Evolutionary conservation across 2,888 invertebrate genomes (phyloP), one percentile per base, ranked within the genome.

Genomic region (Plagodis pulveraria): DNA sequence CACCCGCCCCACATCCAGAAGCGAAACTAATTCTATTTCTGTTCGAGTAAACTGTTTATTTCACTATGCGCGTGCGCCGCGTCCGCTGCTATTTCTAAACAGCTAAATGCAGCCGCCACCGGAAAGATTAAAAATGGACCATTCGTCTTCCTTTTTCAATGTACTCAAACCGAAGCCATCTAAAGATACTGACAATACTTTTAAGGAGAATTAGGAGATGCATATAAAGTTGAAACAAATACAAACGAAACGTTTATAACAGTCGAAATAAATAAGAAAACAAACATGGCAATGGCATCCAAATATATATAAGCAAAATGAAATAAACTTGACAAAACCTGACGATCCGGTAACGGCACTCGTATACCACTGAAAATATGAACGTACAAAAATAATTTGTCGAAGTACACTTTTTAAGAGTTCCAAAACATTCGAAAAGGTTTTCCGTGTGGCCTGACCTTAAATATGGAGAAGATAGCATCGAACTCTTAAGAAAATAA

Each of bases 31-130:
- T 64, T 77, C 84, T 86, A 87, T 87, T 87, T 86, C 73, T 73
- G 81, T 76, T 67, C 67, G 71, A 70, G 76, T 79, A 80, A 82
- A 82, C 78, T 81, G 85, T 86, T 84, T 82, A 81, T 80, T 77
- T 73, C 67, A 75, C 73, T 74, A 75, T 71, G 82, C 84, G 81
- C 79, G 73, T 73, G 77, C 80, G 81, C 78, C 67, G 77, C 80
- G 77, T 74, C 78, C 81, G 78, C 71, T 66, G 80, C 86, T 89
- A 89, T 88, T 89, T 87, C 72, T 77, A 81, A 69, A 69, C 74
- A 73, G 74, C 87, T 87, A 86, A 80, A 87, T 84, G 81, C 85
- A 86, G 84, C 81, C 78, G 74, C 83, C 84, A 77, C 84, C 83
- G 85, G 86, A 86, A 86, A 83, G 78, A 77, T 78, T 69, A 67